Evolutionary conservation across 2,888 invertebrate species (phyloP).

Genomic region (Thelaira solivaga): DNA sequence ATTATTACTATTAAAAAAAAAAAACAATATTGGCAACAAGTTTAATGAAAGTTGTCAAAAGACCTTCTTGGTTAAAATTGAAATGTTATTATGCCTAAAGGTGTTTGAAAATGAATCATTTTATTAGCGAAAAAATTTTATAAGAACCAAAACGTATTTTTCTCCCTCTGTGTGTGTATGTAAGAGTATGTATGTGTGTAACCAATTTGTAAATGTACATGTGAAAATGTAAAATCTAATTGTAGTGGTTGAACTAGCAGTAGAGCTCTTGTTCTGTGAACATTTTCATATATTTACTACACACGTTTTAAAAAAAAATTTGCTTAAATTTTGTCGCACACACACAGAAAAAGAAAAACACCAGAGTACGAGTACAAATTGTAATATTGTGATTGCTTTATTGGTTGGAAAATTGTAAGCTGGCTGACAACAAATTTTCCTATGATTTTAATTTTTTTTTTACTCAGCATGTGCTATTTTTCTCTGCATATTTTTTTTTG

Average conservation of each 20-base stretch:
- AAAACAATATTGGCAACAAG: no score
- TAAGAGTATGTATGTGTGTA: background rate
- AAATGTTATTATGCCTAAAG: no score
- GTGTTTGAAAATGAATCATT: no score
- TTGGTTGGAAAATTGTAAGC: conserved; percentile 61
- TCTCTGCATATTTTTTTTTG: background rate
- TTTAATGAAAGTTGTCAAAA: no score
- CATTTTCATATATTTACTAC: background rate
- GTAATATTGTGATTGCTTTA: conserved; percentile 50
- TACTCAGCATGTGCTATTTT: background rate
- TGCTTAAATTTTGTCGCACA: conserved; percentile 31
- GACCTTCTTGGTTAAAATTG: no score
- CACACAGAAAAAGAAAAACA: background rate
- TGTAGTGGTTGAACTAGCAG: background rate
- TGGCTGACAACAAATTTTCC: conserved; percentile 57
- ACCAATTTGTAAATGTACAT: background rate
- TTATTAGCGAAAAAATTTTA: no score
- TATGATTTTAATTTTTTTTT: conserved; percentile 20
- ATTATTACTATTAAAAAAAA: no score
- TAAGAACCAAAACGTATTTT: no score
- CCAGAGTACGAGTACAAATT: conserved; percentile 1
- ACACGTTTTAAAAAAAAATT: conserved; percentile 28
- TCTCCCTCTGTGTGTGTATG: background rate
- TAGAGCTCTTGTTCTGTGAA: background rate
- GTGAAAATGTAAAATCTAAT: background rate